Base-by-base conservation (phyloP, 1,140 invertebrate genomes). In the Ylistrum balloti region DNA sequence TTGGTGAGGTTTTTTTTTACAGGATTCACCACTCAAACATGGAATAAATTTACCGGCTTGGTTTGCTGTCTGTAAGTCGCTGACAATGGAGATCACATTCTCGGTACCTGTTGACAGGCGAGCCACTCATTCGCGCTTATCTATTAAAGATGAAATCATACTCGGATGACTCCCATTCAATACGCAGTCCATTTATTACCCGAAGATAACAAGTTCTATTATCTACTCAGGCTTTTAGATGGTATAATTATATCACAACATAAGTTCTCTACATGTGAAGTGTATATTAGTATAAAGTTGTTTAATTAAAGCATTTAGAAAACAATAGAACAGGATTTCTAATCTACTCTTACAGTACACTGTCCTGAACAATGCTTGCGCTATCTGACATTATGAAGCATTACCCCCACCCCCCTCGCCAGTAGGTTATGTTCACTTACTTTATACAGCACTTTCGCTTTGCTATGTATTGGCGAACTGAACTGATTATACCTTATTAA, bases 1-100 rank as follows among this genome's bases (percentile, higher is more conserved):
- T 28, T 74, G n/a, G 56, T 5, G 22, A 74, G 41, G 35, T 74
- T 74, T 74, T 74, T 48, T 48, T 5, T n/a, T 7, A n/a, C n/a
- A 74, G 56, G 56, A 74, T 74, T 74, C 56, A n/a, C 56, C 56
- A 74, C 56, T 74, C 28, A 74, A 74, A 74, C n/a, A n/a, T 74
- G 56, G 56, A 74, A 74, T 74, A 74, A 74, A 74, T 74, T 74
- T 74, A 74, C 28, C n/a, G 11, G 56, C 56, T 17, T 74, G 56
- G 56, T 7, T 74, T 74, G 56, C n/a, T 74, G 56, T 74, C 56
- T 74, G 56, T 74, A 7, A 74, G 1, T 28, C 22, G 22, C 56
- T 28, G 56, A 74, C n/a, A 74, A 74, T 74, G n/a, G 56, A 28
- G 15, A 74, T 74, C 22, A 74, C 17, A 74, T 74, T 28, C n/a